Conservation (phyloP, 2,888 invertebrate species). For the Masnerella sp. region DNA sequence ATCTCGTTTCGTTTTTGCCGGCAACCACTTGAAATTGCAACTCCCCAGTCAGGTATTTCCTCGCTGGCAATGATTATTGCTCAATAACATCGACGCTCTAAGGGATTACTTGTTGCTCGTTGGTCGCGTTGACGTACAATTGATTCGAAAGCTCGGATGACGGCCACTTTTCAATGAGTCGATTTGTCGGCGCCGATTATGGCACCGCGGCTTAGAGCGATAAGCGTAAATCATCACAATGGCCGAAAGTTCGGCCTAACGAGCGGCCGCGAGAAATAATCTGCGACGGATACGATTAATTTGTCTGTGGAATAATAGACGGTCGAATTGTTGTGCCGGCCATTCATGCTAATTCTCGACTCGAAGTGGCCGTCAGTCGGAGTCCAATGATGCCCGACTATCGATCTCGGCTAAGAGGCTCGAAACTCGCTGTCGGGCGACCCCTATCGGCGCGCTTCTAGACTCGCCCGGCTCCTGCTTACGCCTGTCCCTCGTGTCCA, state of each 20-base stretch:
- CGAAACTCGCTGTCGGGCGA: slow-evolving; percentile 65
- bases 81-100: slow-evolving; percentile 15
- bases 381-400: slow-evolving; percentile 73
- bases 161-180: slow-evolving; percentile 18
- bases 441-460: slow-evolving; percentile 37
- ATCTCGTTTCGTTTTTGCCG: background rate
- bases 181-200: background rate
- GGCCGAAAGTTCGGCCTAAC: slow-evolving; percentile 61
- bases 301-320: slow-evolving; percentile 71
- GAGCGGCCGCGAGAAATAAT: slow-evolving; percentile 66
- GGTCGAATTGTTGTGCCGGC: slow-evolving; percentile 67
- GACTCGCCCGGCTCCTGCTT: slow-evolving; percentile 12
- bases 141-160: slow-evolving; percentile 31
- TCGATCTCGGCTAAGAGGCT: slow-evolving; percentile 73
- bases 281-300: slow-evolving; percentile 73
- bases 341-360: slow-evolving; percentile 73
- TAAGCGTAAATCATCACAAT: slow-evolving; percentile 27
- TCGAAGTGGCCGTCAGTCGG: slow-evolving; percentile 47
- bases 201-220: slow-evolving; percentile 13
- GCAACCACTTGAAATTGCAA: slow-evolving; percentile 1
- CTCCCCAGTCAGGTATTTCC: slow-evolving; percentile 1
- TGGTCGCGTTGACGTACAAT: slow-evolving; percentile 15
- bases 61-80: slow-evolving; percentile 35
- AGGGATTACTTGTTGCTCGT: slow-evolving; percentile 44
- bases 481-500: slow-evolving; percentile 44